Conservation (phyloP, 2,888 invertebrate species). For the Drosophila cognata region DNA sequence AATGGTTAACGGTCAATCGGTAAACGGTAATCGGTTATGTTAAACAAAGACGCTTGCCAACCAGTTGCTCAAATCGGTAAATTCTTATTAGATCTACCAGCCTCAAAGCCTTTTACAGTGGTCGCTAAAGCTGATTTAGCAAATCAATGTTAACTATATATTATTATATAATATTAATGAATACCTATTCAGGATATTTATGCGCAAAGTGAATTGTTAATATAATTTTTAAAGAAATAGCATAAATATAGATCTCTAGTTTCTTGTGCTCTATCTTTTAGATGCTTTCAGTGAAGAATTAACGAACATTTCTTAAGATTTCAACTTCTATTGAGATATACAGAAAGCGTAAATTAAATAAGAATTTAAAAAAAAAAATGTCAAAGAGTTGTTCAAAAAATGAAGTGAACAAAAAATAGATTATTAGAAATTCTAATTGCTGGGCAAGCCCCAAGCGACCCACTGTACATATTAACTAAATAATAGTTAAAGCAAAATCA, state of each 20-base stretch:
- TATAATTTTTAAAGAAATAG: neutral
- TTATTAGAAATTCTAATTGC: neutral
- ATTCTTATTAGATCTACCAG: neutral
- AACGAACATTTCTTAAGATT: neutral
- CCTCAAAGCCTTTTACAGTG: neutral
- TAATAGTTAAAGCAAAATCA: neutral
- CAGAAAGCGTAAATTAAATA: neutral
- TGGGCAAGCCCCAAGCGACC: too few relatives aligned
- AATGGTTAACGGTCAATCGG: slow-evolving; percentile 30
- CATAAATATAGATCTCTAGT: neutral
- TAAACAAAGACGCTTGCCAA: slow-evolving; percentile 13
- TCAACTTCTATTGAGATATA: neutral
- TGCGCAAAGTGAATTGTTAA: neutral
- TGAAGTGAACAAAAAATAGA: neutral
- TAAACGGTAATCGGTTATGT: slow-evolving; percentile 23
- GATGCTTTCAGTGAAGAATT: neutral
- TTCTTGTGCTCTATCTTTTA: neutral
- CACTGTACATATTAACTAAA: neutral
- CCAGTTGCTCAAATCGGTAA: neutral
- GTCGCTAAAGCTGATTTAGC: neutral
- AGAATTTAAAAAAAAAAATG: too few relatives aligned
- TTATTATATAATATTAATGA: neutral
- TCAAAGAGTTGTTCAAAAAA: neutral
- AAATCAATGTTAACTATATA: neutral
- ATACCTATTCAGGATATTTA: neutral